These are phyloP conservation scores for Tichodroma muraria DNA, from an alignment of 2,113 vertebrate genomes.

Conservation along the genomic window DNA sequence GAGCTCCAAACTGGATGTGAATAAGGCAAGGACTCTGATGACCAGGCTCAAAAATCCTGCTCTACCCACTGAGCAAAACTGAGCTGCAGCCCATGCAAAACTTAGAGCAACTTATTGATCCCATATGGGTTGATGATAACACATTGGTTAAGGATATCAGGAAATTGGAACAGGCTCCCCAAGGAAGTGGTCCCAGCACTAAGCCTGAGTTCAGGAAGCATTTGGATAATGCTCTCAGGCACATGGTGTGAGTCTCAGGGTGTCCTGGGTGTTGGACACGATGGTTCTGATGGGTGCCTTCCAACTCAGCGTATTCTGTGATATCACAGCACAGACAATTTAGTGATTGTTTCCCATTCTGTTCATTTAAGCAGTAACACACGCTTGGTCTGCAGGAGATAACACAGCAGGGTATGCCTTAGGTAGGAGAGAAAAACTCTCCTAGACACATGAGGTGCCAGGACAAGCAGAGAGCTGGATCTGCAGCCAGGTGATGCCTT, in stretches of 20 bases:
- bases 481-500: background rate
- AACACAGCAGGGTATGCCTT: background rate
- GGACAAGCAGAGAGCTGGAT: background rate
- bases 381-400: background rate
- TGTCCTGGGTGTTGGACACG: too few relatives aligned
- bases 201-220: background rate
- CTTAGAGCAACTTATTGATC: background rate
- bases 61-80: background rate
- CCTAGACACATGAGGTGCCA: rapidly evolving
- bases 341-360: background rate
- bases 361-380: background rate
- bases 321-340: background rate
- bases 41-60: background rate
- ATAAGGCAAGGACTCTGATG: background rate
- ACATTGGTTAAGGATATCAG: background rate
- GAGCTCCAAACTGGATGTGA: background rate
- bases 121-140: background rate
- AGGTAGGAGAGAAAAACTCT: background rate
- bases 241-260: background rate
- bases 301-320: background rate
- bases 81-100: background rate
- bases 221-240: background rate
- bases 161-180: background rate
- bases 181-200: background rate
- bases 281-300: background rate